Conservation (phyloP, 2,888 invertebrate species). For the Sisyra nigra region DNA sequence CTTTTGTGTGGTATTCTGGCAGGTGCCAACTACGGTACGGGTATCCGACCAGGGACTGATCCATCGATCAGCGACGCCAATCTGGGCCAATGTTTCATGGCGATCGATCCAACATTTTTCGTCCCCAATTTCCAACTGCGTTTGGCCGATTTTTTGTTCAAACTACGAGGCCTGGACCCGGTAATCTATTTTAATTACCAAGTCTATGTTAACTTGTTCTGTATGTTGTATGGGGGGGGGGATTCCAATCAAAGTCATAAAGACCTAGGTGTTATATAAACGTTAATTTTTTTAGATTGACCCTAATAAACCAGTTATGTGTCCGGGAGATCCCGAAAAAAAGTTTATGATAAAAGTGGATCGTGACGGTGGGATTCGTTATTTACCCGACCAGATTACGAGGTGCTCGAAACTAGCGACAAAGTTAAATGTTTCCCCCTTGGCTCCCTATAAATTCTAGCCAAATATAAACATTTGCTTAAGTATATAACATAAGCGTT, state of each 20-base stretch:
- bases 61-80: conserved; percentile 50
- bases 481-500: too few relatives aligned
- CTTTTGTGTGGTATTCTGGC: conserved; percentile 62
- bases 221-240: too few relatives aligned
- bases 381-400: conserved; percentile 60
- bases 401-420: conserved; percentile 42
- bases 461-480: too few relatives aligned
- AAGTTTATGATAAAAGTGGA: conserved; percentile 50
- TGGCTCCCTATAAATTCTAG: not conserved
- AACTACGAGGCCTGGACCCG: conserved; percentile 48
- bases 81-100: conserved; percentile 80
- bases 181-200: conserved; percentile 31
- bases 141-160: conserved; percentile 48
- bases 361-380: conserved; percentile 54
- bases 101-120: conserved; percentile 68
- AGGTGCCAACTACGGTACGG: conserved; percentile 54
- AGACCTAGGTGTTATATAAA: too few relatives aligned
- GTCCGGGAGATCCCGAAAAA: conserved; percentile 77
- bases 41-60: conserved; percentile 60
- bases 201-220: too few relatives aligned
- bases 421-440: conserved; percentile 34
- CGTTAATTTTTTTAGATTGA: conserved; percentile 23
- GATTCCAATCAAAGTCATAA: too few relatives aligned
- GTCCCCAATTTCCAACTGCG: conserved; percentile 64
- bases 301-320: conserved; percentile 47